A percentile compares a stretch with the other conserved stretches of the same genome.
Conservation (phyloP, 2,888 invertebrate species). For the Mystacides longicornis region DNA sequence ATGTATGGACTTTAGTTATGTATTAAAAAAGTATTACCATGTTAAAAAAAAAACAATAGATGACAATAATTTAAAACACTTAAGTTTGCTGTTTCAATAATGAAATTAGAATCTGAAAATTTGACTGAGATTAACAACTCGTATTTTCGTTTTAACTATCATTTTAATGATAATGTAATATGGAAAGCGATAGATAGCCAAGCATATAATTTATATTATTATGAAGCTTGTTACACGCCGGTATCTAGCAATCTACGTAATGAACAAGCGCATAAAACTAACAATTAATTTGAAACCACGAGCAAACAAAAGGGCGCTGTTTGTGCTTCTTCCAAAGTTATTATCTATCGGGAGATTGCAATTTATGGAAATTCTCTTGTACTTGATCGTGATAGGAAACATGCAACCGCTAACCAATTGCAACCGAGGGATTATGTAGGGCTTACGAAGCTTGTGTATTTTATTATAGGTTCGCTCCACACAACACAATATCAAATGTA, state of each 20-base stretch:
- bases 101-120: too few species aligned
- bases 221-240: too few species aligned
- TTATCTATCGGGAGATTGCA: conserved; percentile 1
- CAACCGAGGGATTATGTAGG: conserved; percentile 5
- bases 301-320: neutral
- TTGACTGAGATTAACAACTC: too few species aligned
- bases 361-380: conserved; percentile 6
- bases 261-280: neutral
- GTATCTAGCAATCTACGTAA: neutral
- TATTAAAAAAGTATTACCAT: too few species aligned
- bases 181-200: too few species aligned
- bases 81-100: too few species aligned
- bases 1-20: too few species aligned
- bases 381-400: conserved; percentile 4
- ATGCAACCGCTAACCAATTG: conserved; percentile 1
- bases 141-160: too few species aligned
- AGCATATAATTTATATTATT: too few species aligned
- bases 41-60: too few species aligned
- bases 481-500: neutral
- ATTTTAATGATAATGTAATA: too few species aligned
- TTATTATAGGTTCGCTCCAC: neutral
- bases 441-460: neutral
- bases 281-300: neutral
- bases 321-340: neutral
- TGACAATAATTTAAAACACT: too few species aligned